Conservation (phyloP, 2,113 vertebrate species). For the Mustelus asterias region DNA sequence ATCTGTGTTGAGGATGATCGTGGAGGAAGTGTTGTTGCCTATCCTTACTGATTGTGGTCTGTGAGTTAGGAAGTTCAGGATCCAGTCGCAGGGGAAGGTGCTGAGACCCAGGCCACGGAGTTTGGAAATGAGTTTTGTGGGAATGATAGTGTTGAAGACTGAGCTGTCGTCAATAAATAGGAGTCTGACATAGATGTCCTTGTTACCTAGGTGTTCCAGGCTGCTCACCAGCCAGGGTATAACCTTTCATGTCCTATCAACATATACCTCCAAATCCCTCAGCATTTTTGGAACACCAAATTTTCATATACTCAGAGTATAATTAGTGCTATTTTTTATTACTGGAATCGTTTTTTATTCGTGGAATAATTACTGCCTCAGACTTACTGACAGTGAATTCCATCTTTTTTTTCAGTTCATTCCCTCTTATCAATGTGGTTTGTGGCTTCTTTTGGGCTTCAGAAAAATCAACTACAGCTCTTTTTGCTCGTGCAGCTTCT, state of each 20-base stretch:
- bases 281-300: not conserved
- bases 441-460: not conserved
- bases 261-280: not conserved
- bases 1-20: no score
- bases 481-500: not conserved
- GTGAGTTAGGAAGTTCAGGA: no score
- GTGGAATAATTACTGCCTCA: not conserved
- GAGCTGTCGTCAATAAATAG: no score
- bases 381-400: not conserved
- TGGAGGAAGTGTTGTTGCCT: no score
- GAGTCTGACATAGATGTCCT: no score
- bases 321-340: not conserved
- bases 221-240: not conserved
- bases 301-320: not conserved
- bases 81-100: no score
- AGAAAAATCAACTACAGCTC: not conserved
- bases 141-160: no score
- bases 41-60: no score
- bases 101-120: no score
- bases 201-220: no score
- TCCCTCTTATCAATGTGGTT: not conserved
- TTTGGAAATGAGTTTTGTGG: no score
- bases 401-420: not conserved
- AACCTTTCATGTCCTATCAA: not conserved
- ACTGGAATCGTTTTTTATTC: not conserved